These are phyloP conservation scores for Cherax quadricarinatus DNA, from an alignment of 1,140 invertebrate genomes.

Conservation along the genomic window DNA sequence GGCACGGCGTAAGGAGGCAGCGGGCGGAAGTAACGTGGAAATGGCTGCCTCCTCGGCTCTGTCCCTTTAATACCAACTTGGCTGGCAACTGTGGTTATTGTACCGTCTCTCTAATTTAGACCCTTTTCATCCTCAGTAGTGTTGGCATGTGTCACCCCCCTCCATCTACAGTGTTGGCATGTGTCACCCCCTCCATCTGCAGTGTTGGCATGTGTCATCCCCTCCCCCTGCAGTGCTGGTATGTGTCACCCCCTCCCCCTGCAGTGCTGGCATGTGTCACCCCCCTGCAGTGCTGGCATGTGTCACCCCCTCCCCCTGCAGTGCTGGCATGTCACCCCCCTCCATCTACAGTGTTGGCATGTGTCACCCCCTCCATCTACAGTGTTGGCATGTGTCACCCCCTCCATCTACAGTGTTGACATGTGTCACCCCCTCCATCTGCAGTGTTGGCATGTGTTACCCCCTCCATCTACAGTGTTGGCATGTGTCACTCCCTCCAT, in stretches of 20 bases:
- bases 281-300: background rate
- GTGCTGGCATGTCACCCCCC: background rate
- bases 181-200: background rate
- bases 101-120: constrained; percentile 46
- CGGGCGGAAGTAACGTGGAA: constrained; percentile 57
- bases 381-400: background rate
- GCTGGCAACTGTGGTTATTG: constrained; percentile 39
- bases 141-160: background rate
- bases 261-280: too few relatives aligned
- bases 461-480: background rate
- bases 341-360: background rate
- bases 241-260: background rate
- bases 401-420: background rate
- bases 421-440: background rate
- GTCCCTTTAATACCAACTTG: constrained; percentile 55
- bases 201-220: background rate
- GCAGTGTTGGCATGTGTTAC: too few relatives aligned
- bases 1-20: constrained; percentile 49
- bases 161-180: background rate
- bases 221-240: too few relatives aligned
- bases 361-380: background rate
- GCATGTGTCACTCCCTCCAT: background rate
- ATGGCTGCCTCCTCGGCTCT: constrained; percentile 45
- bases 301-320: background rate
- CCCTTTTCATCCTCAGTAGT: constrained; percentile 34